Evolutionary conservation across 37 sponge, comb jelly and placozoan species (phyloP).

Genomic region (Aphrocallistes beatrix): DNA sequence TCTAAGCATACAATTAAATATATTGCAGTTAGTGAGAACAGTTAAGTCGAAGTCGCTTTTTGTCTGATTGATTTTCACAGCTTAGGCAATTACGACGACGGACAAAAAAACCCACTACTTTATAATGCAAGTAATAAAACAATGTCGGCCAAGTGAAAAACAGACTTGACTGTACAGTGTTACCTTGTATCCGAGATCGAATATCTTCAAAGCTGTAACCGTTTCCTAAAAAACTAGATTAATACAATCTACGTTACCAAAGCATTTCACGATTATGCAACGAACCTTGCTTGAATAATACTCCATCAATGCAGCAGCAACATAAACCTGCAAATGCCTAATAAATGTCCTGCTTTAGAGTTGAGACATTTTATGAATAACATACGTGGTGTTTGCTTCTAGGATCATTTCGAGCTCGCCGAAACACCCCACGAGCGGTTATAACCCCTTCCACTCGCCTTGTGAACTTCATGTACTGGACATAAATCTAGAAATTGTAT

Average conservation of each 20-base stretch:
- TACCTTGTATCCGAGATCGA: conserved; percentile 90
- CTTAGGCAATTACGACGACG: too few relatives aligned
- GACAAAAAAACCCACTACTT: too few relatives aligned
- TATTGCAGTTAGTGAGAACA: too few relatives aligned
- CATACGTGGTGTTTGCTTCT: conserved; percentile 57
- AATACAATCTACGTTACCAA: neutral
- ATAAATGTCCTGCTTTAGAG: neutral
- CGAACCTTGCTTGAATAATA: conserved; percentile 71
- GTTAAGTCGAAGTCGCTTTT: too few relatives aligned
- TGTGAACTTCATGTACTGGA: conserved; percentile 90
- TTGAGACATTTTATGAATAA: neutral
- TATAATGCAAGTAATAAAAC: too few relatives aligned
- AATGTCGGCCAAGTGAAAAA: too few relatives aligned
- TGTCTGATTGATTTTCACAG: too few relatives aligned
- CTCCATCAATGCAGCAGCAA: conserved; percentile 94
- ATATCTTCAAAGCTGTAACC: conserved; percentile 76
- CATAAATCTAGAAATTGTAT: conserved; percentile 45
- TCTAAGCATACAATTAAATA: conserved; percentile 21
- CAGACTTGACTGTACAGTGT: neutral
- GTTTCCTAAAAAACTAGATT: conserved; percentile 27
- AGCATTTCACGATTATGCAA: neutral
- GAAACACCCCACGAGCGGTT: conserved; percentile 69
- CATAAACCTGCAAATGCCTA: conserved; percentile 50
- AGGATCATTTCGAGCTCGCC: conserved; percentile 74
- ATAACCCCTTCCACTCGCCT: conserved; percentile 68